A percentile compares a stretch with the other conserved stretches of the same genome.
phyloP scores from a whole-genome alignment of 1,140 invertebrate genomes.

The Lineus longissimus region DNA sequence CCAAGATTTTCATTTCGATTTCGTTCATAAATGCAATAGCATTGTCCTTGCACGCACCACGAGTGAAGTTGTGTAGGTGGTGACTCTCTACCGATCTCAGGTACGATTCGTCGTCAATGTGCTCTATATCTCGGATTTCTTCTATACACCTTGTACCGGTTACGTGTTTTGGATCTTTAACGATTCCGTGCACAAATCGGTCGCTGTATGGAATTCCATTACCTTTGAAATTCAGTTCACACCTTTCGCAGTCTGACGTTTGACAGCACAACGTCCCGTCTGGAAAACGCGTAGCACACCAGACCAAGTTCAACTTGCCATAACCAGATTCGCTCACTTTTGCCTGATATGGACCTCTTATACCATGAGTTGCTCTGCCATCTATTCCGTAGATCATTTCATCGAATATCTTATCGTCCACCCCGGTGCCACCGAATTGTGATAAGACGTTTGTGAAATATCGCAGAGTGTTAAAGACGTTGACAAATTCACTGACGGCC shows the following conservation, averaged over 20 bases:
- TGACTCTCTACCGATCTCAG: not conserved
- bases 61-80: not conserved
- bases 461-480: not conserved
- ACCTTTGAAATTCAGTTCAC: not conserved
- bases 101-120: conserved; percentile 2
- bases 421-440: not conserved
- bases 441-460: not conserved
- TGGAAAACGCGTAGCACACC: not conserved
- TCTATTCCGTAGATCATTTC: conserved; percentile 3
- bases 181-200: not conserved
- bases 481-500: conserved; percentile 3
- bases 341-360: conserved; percentile 5
- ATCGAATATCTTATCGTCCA: conserved; percentile 4
- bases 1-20: conserved; percentile 3
- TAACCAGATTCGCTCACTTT: not conserved
- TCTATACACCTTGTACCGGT: conserved; percentile 4
- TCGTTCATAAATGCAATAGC: not conserved
- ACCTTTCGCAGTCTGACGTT: conserved; percentile 1
- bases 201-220: conserved; percentile 2
- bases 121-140: not conserved
- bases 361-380: conserved; percentile 7
- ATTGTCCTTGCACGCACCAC: not conserved
- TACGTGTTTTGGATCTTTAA: not conserved
- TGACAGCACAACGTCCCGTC: conserved; percentile 1
- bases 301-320: not conserved